Percentiles rank a stretch among this genome's conserved stretches.
These are phyloP conservation scores for Eidolon dupreanum DNA, from an alignment of 2,797 vertebrate genomes.

Conservation along the genomic window DNA sequence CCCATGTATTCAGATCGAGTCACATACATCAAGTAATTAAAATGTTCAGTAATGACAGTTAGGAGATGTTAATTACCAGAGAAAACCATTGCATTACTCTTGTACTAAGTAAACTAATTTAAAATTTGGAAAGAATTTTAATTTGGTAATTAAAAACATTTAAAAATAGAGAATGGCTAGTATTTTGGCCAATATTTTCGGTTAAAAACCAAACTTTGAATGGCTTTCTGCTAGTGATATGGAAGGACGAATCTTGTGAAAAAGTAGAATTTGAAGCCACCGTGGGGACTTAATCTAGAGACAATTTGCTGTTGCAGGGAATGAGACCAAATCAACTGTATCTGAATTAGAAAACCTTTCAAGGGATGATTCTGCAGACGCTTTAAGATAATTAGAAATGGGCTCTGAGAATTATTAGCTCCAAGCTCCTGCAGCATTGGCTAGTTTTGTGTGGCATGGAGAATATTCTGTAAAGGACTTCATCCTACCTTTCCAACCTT, in stretches of 20 bases:
- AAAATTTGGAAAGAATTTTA: constrained; percentile 25
- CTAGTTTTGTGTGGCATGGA: neutral
- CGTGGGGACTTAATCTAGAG: neutral
- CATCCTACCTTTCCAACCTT: neutral
- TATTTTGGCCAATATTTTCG: neutral
- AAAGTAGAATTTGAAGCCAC: neutral
- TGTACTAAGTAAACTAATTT: neutral
- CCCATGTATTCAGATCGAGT: neutral
- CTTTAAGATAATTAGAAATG: neutral
- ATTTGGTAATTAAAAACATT: neutral
- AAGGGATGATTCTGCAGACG: neutral
- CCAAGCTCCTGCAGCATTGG: neutral
- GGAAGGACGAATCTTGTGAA: neutral
- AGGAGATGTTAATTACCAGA: neutral
- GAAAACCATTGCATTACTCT: neutral
- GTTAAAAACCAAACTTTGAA: neutral
- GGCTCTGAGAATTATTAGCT: constrained; percentile 8
- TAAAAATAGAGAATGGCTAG: neutral
- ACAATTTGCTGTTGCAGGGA: neutral
- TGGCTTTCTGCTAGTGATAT: neutral
- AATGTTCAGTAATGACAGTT: neutral
- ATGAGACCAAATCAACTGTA: neutral
- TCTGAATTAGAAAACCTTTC: neutral
- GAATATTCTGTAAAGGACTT: neutral
- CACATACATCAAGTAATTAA: neutral